Evolutionary conservation across 1,140 invertebrate species (phyloP), one percentile per base, ranked within the genome.

Genomic region (Vanessa tameamea): DNA sequence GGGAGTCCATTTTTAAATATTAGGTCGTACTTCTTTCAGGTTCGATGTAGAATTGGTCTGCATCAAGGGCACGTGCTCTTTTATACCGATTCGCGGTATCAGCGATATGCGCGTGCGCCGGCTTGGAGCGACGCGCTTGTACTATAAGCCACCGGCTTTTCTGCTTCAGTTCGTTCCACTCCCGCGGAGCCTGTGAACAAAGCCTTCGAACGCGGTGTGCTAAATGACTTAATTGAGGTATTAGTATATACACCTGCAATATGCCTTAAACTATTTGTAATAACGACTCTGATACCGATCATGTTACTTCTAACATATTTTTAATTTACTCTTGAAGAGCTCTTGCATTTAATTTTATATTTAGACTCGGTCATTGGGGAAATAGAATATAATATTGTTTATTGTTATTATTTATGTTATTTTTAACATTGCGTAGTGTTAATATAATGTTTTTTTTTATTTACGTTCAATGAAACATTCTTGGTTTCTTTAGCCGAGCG

Each of bases 41-140:
- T 69, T 59, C 70, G 69, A 20, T 59, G 67, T 50, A 65, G n/a
- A 78, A 89, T 75, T 88, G 86, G 63, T 23, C 59, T 66, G 68
- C 51, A 51, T 66, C 6, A 75, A 82, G 75, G 68, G 77, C 79
- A 78, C 82, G 73, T 70, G 82, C 73, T 77, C 81, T 91, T 92
- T 85, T 91, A 91, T 90, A 91, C 73, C 37, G 68, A n/a, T 47
- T 50, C 14, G 65, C 70, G 81, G 64, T 90, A 87, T 89, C 84
- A 83, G 80, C 75, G 26, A 73, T 67, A 55, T 85, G 86, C 89
- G 86, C 89, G 88, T 90, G 87, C 90, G 89, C 79, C 79, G 82
- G 68, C 76, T 63, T 50, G 73, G 81, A 89, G 80, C 88, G 85
- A 82, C 86, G 83, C 85, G 84, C 69, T 55, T 53, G 76, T 80